A percentile compares a stretch with the other conserved stretches of the same genome.
Evolutionary conservation across 2,113 vertebrate species (phyloP).

Genomic region (Dromiciops gliroides): DNA sequence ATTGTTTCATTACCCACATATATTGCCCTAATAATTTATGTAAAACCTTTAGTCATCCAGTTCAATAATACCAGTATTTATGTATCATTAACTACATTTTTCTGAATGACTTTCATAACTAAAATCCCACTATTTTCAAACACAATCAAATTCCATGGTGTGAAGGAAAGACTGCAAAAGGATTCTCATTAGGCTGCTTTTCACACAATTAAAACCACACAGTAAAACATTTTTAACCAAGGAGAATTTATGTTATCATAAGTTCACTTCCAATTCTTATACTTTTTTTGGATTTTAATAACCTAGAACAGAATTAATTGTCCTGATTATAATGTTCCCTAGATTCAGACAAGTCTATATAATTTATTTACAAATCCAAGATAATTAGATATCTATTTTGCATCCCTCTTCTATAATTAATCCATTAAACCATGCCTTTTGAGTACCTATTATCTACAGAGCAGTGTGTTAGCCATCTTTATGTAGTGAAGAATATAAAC

Average conservation of each 20-base stretch:
- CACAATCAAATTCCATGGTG: neutral
- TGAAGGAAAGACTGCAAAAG: neutral
- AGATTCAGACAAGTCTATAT: neutral
- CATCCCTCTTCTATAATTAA: neutral
- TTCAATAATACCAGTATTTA: constrained; percentile 34
- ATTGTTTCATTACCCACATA: constrained; percentile 42
- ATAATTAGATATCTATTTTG: neutral
- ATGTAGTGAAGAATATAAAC: neutral
- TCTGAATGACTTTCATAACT: constrained; percentile 39
- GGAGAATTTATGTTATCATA: neutral
- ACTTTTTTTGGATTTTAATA: neutral
- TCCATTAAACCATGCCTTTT: neutral
- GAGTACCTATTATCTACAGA: neutral
- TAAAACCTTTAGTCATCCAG: neutral
- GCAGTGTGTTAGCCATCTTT: neutral
- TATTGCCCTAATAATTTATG: neutral
- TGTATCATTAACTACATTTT: constrained; percentile 51
- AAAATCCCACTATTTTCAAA: constrained; percentile 33
- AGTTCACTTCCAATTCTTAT: neutral
- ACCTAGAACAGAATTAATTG: neutral
- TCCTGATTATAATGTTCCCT: neutral
- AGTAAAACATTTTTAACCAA: neutral
- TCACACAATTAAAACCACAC: neutral
- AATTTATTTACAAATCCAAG: neutral
- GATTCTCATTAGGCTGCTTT: neutral